These are phyloP conservation scores for Dicyrtoma fusca DNA, from an alignment of 2,888 invertebrate species.

Conservation along the genomic window DNA sequence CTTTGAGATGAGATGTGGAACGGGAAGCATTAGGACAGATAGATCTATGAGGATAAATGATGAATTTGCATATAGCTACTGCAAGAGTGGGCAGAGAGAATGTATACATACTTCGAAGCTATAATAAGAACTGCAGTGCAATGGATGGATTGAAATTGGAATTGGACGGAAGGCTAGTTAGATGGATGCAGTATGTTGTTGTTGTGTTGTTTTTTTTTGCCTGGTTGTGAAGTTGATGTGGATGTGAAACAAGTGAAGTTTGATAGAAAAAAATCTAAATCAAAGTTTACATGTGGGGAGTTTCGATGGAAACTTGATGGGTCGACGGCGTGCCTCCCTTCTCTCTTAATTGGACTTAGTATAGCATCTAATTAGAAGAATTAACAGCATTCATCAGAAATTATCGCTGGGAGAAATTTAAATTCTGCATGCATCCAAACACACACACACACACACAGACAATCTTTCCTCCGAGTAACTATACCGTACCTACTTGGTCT, in stretches of 20 bases:
- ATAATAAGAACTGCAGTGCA: too few species aligned
- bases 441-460: too few species aligned
- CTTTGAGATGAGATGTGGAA: slow-evolving; percentile 10
- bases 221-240: background rate
- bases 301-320: slow-evolving; percentile 5
- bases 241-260: background rate
- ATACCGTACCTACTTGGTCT: too few species aligned
- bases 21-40: background rate
- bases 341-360: slow-evolving; percentile 37
- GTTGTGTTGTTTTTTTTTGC: background rate
- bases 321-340: slow-evolving; percentile 26
- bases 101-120: too few species aligned
- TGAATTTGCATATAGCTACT: background rate
- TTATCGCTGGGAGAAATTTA: slow-evolving; percentile 34
- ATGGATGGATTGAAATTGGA: too few species aligned
- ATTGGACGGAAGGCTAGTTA: too few species aligned
- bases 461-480: too few species aligned
- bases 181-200: too few species aligned
- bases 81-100: background rate
- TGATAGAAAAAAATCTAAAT: background rate
- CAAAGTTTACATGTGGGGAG: slow-evolving; percentile 10
- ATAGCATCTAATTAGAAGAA: slow-evolving; percentile 38
- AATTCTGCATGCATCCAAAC: slow-evolving; percentile 25
- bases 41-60: background rate
- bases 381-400: slow-evolving; percentile 37